Conservation (phyloP, 2,113 vertebrate genomes). For the Oryzias woworae region DNA sequence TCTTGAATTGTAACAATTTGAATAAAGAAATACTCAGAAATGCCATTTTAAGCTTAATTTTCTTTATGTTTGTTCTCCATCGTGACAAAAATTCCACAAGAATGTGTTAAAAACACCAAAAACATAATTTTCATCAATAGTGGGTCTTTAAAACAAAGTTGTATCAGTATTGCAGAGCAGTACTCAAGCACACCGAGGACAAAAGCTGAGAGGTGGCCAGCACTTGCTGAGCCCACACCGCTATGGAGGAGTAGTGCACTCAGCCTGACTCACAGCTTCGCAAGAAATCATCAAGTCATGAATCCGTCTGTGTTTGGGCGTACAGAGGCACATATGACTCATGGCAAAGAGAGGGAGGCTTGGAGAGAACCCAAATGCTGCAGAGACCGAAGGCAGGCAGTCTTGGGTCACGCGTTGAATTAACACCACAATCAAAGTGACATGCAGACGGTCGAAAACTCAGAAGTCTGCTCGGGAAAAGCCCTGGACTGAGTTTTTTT, state of each 20-base stretch:
- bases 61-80: too few species aligned
- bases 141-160: too few species aligned
- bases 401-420: constrained; percentile 25
- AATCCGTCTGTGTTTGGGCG: constrained; percentile 63
- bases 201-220: constrained; percentile 47
- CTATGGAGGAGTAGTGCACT: constrained; percentile 62
- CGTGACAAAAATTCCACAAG: too few species aligned
- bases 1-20: too few species aligned
- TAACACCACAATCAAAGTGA: constrained; percentile 29
- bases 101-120: too few species aligned
- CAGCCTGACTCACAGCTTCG: constrained; percentile 58
- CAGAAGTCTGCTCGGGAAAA: constrained; percentile 35
- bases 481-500: constrained; percentile 35
- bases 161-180: constrained; percentile 23
- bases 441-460: constrained; percentile 23
- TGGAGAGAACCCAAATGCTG: constrained; percentile 15
- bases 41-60: too few species aligned
- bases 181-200: constrained; percentile 41
- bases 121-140: too few species aligned
- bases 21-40: too few species aligned
- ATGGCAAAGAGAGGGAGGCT: constrained; percentile 23
- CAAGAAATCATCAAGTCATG: constrained; percentile 71
- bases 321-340: constrained; percentile 66
- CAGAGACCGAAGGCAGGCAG: constrained; percentile 26
- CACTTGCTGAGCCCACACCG: constrained; percentile 58